Evolutionary conservation across 2,113 vertebrate genomes (phyloP), one percentile per base, ranked within the genome.

Genomic region (Nanorana parkeri): DNA sequence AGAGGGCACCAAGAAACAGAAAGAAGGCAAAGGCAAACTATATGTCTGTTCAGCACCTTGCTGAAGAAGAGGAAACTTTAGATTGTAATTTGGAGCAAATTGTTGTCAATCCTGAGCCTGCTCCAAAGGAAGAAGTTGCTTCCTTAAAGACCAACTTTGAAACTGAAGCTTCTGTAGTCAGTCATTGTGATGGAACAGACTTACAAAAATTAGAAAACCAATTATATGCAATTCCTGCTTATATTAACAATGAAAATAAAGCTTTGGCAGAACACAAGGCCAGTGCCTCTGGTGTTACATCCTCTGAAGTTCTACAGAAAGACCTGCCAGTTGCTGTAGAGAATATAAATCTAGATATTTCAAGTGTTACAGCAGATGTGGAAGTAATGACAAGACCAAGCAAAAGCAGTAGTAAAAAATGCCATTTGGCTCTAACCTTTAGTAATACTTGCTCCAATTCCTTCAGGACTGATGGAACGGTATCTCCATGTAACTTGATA

Each of bases 341-440:
- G 47, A 76, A 86, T 36, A 69, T 16, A 1, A 84, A 81, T 0
- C 4, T 23, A 61, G 78, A 78, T 29, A 20, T n/a, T 17, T 29
- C 61, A 80, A 77, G 54, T 85, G 88, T 87, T 81, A 77, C 54
- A 67, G 32, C 56, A 41, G 89, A 90, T 56, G 21, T 60, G 58
- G 60, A 75, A 60, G 91, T 84, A 78, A 93, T 89, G 86, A 4
- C 78, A 41, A 91, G 88, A 32, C 91, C 89, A 67, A 88, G 84
- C 87, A 90, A 94, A 77, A 90, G 88, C 84, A 86, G 86, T 5
- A 91, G 86, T 3, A 95, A 93, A 61, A 90, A 90, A 58, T 95
- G 93, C 85, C 96, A 92, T 87, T 88, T 96, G 51, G 95, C 96
- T 1, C 92, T 96, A 71, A 93, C 94, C 26, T 96, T 96, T 85